Evolutionary conservation across 2,888 invertebrate genomes (phyloP), one percentile per base, ranked within the genome.

Genomic region (Xestia sexstrigata): DNA sequence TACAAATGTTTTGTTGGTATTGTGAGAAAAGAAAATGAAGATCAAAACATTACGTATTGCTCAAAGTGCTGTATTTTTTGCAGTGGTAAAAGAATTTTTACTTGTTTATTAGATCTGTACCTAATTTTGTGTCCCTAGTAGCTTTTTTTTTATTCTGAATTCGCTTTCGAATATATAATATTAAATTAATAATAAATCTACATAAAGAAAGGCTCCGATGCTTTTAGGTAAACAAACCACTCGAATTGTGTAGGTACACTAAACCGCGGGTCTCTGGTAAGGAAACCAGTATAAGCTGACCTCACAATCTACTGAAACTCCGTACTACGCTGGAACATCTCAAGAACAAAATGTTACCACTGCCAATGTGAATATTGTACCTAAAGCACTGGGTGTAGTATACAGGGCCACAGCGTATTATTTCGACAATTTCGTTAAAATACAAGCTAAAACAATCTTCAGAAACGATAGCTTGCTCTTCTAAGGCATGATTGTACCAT

Each of bases 51-150:
- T 71, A 75, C 74, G 67, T 63, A 63, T 75, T 15, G 75, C 69
- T 39, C 81, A 81, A 63, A 88, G 74, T 68, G 69, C 71, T 74
- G 69, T 83, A 55, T 71, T 86, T 74, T 77, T 86, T 71, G 65
- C 58, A 55, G 63, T 65, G 87, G 85, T 85, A 86, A 87, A 71
- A 35, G 20, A 65, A 39, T 42, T 42, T 17, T 1, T 65, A 39
- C 30, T 20, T 65, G 39, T 55, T 74, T 65, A 30, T 63, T 80
- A 35, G 45, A 58, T 39, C 3, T 55, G 17, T 49, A 49, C 7
- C 15, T 17, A 30, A 58, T 52, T 35, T n/a, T 55, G 20, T 69
- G 20, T 35, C 11, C 4, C 2, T 4, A 45, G 30, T 60, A 30
- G 17, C 1, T 17, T 49, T 49, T 35, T n/a, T 3, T 15, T 65